These are phyloP conservation scores for Lepeophtheirus nordmannii DNA, from an alignment of 2,888 invertebrate species.

Conservation along the genomic window DNA sequence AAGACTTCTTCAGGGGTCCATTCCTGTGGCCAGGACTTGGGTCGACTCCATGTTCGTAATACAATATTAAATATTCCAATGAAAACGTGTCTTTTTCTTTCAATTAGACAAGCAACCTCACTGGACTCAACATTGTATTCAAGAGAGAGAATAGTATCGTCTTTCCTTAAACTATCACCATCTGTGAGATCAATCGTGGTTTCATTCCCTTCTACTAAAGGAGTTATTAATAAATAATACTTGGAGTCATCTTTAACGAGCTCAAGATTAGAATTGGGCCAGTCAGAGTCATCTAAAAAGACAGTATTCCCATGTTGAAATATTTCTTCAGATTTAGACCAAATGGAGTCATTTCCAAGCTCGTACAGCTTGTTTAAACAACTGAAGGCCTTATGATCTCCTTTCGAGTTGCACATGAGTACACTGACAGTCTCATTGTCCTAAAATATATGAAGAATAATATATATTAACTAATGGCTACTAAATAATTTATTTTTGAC, in stretches of 20 bases:
- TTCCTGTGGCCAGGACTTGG: background rate
- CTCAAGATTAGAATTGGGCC: background rate
- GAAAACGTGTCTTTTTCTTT: background rate
- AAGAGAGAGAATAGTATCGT: background rate
- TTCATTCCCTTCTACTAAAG: background rate
- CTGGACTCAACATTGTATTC: constrained; percentile 3
- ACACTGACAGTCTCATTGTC: background rate
- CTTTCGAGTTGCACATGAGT: background rate
- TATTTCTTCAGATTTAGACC: background rate
- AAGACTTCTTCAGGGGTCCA: background rate
- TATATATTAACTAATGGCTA: too few relatives aligned
- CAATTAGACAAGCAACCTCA: background rate
- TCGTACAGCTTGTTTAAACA: background rate
- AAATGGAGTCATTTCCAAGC: background rate
- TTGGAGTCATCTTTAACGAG: background rate
- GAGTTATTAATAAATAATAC: background rate
- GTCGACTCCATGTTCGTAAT: background rate
- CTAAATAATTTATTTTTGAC: background rate
- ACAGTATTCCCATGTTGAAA: constrained; percentile 1
- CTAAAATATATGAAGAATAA: background rate
- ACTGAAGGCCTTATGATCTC: background rate
- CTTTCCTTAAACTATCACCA: background rate
- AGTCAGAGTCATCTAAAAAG: background rate
- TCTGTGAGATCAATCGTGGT: background rate
- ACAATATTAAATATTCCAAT: background rate